A percentile compares a stretch with the other conserved stretches of the same genome.
Conservation (phyloP, 2,888 invertebrate genomes). For the Elaeidobius kamerunicus region DNA sequence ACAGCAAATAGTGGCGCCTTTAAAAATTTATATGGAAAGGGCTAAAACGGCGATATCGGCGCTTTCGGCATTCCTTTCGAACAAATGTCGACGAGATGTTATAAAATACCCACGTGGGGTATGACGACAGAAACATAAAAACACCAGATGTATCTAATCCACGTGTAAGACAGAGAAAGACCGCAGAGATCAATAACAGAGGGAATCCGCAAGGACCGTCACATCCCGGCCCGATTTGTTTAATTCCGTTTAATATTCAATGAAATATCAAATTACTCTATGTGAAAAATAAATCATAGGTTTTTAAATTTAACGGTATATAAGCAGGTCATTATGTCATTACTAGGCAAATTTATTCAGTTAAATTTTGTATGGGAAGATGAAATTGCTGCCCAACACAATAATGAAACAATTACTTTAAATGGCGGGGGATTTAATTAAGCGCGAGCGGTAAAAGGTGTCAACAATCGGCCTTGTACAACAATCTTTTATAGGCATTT, state of each 20-base stretch:
- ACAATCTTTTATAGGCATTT: slow-evolving; percentile 14
- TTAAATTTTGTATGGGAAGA: slow-evolving; percentile 17
- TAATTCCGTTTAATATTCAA: slow-evolving; percentile 3
- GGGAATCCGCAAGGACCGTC: slow-evolving; percentile 17
- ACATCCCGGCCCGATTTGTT: slow-evolving; percentile 7
- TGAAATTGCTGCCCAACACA: slow-evolving; percentile 27
- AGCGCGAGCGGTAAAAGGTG: slow-evolving; percentile 31
- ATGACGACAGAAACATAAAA: slow-evolving; percentile 28
- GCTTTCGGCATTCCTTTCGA: background rate
- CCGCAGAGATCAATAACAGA: slow-evolving; percentile 41
- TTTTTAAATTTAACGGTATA: slow-evolving; percentile 9
- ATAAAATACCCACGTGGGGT: slow-evolving; percentile 37
- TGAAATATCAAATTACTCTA: slow-evolving; percentile 2
- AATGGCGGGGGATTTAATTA: slow-evolving; percentile 29
- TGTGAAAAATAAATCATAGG: slow-evolving; percentile 1
- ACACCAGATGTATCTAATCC: slow-evolving; percentile 16
- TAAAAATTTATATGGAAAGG: no score
- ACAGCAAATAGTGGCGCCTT: no score
- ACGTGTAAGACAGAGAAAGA: slow-evolving; percentile 33
- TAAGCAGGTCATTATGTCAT: slow-evolving; percentile 5
- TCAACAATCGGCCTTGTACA: slow-evolving; percentile 33
- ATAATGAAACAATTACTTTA: slow-evolving; percentile 26
- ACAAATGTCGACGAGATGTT: slow-evolving; percentile 18
- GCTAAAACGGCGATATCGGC: no score
- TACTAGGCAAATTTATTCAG: slow-evolving; percentile 14